These are phyloP conservation scores for Ciconia boyciana DNA, from an alignment of 2,113 vertebrate genomes.

Conservation along the genomic window DNA sequence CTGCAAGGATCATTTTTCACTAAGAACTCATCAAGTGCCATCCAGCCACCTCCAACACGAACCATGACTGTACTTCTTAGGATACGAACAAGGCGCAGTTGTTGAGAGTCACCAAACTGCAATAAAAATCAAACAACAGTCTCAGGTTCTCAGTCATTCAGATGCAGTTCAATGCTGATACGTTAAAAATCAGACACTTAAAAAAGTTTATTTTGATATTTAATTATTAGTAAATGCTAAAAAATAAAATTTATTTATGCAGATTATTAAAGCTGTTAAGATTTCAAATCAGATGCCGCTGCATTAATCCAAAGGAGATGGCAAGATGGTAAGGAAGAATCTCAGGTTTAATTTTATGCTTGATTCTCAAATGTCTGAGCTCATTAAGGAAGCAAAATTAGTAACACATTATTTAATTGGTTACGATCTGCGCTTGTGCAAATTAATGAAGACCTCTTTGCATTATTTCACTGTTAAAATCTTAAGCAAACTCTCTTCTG, in stretches of 20 bases:
- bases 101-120: constrained; percentile 98
- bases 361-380: constrained; percentile 28
- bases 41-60: constrained; percentile 98
- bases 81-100: constrained; percentile 94
- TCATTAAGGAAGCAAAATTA: constrained; percentile 54
- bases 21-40: constrained; percentile 97
- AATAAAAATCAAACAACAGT: constrained; percentile 3
- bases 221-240: constrained; percentile 71
- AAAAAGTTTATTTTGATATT: constrained; percentile 45
- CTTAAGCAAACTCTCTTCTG: background rate
- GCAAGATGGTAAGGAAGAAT: constrained; percentile 38
- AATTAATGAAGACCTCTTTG: constrained; percentile 13
- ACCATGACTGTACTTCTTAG: constrained; percentile 98
- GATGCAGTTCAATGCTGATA: background rate
- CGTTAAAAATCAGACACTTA: constrained; percentile 42
- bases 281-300: constrained; percentile 47
- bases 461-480: constrained; percentile 12
- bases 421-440: background rate
- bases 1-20: constrained; percentile 99
- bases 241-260: constrained; percentile 35
- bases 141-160: constrained; percentile 17
- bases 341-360: constrained; percentile 45
- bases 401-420: constrained; percentile 24
- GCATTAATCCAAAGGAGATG: constrained; percentile 67
- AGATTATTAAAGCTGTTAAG: constrained; percentile 59